phyloP scores from a whole-genome alignment of 2,797 vertebrate genomes.

The Synaphobranchus kaupii region DNA sequence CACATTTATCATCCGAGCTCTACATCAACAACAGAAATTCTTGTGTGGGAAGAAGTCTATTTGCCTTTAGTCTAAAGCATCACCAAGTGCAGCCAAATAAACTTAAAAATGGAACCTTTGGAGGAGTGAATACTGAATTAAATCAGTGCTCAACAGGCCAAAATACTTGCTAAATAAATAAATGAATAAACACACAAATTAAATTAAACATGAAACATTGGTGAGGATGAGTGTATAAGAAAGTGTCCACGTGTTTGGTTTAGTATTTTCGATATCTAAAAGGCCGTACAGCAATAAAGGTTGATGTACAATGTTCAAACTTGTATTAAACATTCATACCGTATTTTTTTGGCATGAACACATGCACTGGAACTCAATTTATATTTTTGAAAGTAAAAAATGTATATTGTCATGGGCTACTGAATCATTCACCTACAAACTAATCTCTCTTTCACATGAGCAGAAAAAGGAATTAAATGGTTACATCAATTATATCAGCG shows the following conservation, averaged over 20 bases:
- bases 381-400: not conserved
- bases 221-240: too few species aligned
- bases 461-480: too few species aligned
- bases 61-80: too few species aligned
- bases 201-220: too few species aligned
- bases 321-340: not conserved
- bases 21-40: too few species aligned
- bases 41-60: too few species aligned
- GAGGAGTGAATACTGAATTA: not conserved
- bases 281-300: not conserved
- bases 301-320: not conserved
- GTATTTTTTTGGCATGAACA: too few species aligned
- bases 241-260: not conserved
- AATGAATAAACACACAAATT: too few species aligned
- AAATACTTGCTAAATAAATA: not conserved
- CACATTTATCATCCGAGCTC: too few species aligned
- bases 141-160: not conserved
- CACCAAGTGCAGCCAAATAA: not conserved
- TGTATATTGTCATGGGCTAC: not conserved
- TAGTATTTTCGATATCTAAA: not conserved
- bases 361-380: not conserved
- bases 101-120: not conserved
- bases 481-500: too few species aligned
- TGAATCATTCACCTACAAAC: too few species aligned
- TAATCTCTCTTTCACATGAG: too few species aligned